A percentile compares a stretch with the other conserved stretches of the same genome.
Conservation (phyloP, 2,113 vertebrate species). For the Neotoma lepida region DNA sequence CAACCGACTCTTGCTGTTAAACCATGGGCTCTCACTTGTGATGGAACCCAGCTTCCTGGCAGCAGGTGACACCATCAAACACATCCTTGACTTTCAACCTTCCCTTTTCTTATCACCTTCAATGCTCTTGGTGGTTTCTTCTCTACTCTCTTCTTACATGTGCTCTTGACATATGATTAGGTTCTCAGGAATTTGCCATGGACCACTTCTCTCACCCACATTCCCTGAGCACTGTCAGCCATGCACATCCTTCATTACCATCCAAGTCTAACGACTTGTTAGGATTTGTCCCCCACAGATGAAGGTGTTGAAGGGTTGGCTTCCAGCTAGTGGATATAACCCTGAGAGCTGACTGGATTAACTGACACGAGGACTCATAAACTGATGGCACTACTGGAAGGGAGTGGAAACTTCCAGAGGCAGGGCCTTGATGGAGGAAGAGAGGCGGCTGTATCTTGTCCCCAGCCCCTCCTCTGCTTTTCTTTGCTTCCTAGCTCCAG, state of each 20-base stretch:
- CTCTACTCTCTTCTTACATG: not conserved
- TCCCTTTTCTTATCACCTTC: not conserved
- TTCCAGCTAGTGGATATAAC: not conserved
- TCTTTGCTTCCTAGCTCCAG: not conserved
- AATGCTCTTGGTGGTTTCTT: not conserved
- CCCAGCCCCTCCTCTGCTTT: not conserved
- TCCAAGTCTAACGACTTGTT: not conserved
- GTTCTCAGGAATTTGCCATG: not conserved
- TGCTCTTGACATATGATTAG: not conserved
- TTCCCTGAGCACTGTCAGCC: not conserved
- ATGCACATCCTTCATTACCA: not conserved
- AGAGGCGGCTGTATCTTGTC: not conserved
- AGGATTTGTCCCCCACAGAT: not conserved
- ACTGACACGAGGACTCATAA: not conserved
- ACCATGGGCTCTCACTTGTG: not conserved
- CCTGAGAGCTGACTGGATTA: not conserved
- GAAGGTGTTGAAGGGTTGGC: not conserved
- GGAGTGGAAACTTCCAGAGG: no score
- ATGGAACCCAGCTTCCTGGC: not conserved
- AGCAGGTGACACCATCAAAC: not conserved
- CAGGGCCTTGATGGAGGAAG: not conserved
- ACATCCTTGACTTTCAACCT: not conserved
- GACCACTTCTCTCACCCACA: not conserved
- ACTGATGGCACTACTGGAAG: not conserved
- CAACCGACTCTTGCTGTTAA: not conserved